phyloP scores from a whole-genome alignment of 2,113 vertebrate genomes.

The Brienomyrus longianalis region DNA sequence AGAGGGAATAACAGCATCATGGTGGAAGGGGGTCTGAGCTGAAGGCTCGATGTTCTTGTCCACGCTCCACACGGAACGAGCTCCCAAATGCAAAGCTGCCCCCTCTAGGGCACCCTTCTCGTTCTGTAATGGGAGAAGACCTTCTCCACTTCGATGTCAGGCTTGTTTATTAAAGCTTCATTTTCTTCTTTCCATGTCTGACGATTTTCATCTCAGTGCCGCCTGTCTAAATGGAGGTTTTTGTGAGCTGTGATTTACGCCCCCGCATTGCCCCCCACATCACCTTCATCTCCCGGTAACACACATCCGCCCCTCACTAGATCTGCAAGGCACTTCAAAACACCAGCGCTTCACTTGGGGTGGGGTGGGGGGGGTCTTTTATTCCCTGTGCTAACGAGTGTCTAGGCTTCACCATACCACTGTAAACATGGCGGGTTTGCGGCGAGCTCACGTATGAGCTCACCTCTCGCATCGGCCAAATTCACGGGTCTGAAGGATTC shows the following conservation, averaged over 20 bases:
- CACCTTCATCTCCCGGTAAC: conserved; percentile 7
- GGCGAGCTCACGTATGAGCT: background rate
- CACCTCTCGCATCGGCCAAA: background rate
- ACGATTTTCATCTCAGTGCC: background rate
- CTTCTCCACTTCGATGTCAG: conserved; percentile 22
- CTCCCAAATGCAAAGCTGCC: background rate
- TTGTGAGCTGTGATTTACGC: background rate
- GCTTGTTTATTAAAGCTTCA: conserved; percentile 13
- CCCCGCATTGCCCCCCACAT: background rate
- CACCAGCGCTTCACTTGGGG: background rate
- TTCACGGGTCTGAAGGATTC: background rate
- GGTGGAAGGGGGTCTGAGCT: background rate
- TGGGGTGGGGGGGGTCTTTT: background rate
- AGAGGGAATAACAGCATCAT: background rate
- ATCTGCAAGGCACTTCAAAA: conserved; percentile 24
- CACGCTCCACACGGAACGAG: background rate
- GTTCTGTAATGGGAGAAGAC: background rate
- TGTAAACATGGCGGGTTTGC: background rate
- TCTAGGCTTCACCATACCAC: background rate
- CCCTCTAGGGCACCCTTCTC: background rate
- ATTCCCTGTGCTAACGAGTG: background rate
- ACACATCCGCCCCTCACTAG: conserved; percentile 26
- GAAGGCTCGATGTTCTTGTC: background rate
- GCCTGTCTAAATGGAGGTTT: conserved; percentile 6
- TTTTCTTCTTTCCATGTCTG: conserved; percentile 1